Percentiles rank a stretch among this genome's conserved stretches.
Conservation (phyloP, 2,113 vertebrate genomes). For the Jacana jacana region DNA sequence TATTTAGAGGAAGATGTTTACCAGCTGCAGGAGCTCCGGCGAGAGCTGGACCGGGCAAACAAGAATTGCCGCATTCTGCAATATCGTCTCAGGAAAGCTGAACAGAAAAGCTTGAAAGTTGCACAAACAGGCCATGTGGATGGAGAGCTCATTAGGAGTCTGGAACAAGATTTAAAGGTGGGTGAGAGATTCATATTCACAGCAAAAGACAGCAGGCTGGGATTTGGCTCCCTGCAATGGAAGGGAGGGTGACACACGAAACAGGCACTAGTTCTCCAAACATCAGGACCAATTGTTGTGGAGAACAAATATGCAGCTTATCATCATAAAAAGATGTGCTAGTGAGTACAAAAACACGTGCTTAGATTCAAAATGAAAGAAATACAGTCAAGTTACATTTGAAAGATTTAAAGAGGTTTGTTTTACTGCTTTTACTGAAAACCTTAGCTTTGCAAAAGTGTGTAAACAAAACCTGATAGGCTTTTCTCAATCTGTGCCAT, state of each 20-base stretch:
- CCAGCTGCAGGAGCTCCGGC: constrained; percentile 95
- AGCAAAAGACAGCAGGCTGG: background rate
- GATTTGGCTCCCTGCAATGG: background rate
- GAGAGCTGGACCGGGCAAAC: constrained; percentile 95
- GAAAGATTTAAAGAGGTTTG: background rate
- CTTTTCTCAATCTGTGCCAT: background rate
- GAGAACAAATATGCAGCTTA: background rate
- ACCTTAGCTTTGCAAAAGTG: background rate
- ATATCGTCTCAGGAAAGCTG: constrained; percentile 95
- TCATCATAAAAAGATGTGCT: background rate
- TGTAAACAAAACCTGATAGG: background rate
- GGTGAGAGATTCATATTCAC: background rate
- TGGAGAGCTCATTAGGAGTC: constrained; percentile 89
- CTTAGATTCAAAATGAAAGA: constrained; percentile 5
- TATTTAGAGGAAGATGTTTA: constrained; percentile 99
- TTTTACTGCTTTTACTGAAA: background rate
- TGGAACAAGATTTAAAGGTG: constrained; percentile 98
- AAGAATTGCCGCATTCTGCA: constrained; percentile 98
- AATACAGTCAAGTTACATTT: background rate
- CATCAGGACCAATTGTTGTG: background rate
- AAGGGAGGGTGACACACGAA: background rate
- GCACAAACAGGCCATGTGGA: constrained; percentile 97
- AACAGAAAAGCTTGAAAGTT: constrained; percentile 95
- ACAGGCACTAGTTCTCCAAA: background rate
- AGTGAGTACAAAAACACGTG: background rate